Evolutionary conservation across 1,140 invertebrate genomes (phyloP), one percentile per base, ranked within the genome.

Genomic region (Mizuhopecten yessoensis): DNA sequence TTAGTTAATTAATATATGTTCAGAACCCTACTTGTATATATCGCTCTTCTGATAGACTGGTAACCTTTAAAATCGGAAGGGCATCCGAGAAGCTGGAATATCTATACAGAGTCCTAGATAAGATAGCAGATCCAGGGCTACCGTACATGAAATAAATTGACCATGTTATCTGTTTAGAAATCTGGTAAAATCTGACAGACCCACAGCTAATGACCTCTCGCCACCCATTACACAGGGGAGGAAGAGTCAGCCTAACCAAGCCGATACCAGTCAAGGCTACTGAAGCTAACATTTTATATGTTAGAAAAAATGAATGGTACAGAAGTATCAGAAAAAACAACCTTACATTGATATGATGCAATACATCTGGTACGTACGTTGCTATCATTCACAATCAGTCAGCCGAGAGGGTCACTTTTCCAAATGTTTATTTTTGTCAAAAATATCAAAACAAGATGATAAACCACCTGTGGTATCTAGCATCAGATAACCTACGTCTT

Each of bases 361-460:
- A 75, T 75, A 17, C 57, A 75, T 75, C 57, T 75, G 57, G 57
- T 29, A 75, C 57, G 13, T 39, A 7, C 36, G 5, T 13, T 39
- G 57, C n/a, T 75, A 75, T 75, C 57, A 29, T 75, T 75, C 57
- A 29, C 23, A 75, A 75, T 75, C 57, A 75, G 57, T 75, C 57
- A 75, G 57, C 57, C 57, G 57, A 75, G n/a, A 75, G 57, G 57
- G 57, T 75, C 57, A 75, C 57, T 75, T 75, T 75, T 75, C 57
- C 57, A 75, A 75, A 75, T 75, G 57, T 75, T 75, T 75, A 75
- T 75, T 75, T 75, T 75, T 75, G 57, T 75, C 57, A 75, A 75
- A 75, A 75, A 75, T 75, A 29, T 75, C 57, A 75, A 75, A 75
- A 75, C 57, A 75, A 29, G 57, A 29, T 75, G 57, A 75, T 75